Evolutionary conservation across 1,140 invertebrate species (phyloP).

Genomic region (Papilio machaon): DNA sequence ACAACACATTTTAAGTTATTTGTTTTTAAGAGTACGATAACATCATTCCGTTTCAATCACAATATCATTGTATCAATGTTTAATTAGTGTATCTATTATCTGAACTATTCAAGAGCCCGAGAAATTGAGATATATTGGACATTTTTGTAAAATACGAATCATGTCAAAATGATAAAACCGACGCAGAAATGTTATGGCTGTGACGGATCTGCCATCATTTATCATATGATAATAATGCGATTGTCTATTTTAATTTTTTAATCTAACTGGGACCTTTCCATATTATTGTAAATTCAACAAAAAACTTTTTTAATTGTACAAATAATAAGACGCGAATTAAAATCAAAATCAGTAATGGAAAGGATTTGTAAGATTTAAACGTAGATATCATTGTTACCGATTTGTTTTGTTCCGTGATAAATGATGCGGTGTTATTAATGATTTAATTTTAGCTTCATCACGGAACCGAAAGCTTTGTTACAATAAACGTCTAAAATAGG

Average conservation of each 20-base stretch:
- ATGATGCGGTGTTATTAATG: slow-evolving; percentile 14
- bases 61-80: too few relatives aligned
- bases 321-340: neutral
- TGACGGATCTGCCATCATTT: neutral
- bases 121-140: neutral
- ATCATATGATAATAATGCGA: neutral
- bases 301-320: neutral
- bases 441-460: slow-evolving; percentile 20
- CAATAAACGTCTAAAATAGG: slow-evolving; percentile 5
- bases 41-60: too few relatives aligned
- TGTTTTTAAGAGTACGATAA: too few relatives aligned
- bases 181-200: neutral
- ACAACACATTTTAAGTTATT: neutral
- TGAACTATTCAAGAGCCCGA: neutral
- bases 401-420: slow-evolving; percentile 5
- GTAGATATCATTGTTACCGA: neutral
- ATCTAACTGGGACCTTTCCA: too few relatives aligned
- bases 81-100: too few relatives aligned
- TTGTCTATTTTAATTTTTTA: neutral
- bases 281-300: too few relatives aligned
- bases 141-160: neutral
- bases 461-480: slow-evolving; percentile 14
- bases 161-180: neutral
- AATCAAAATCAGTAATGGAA: neutral
- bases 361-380: neutral